Evolutionary conservation across 2,888 invertebrate species (phyloP).

Genomic region (Folsomia manolachei): DNA sequence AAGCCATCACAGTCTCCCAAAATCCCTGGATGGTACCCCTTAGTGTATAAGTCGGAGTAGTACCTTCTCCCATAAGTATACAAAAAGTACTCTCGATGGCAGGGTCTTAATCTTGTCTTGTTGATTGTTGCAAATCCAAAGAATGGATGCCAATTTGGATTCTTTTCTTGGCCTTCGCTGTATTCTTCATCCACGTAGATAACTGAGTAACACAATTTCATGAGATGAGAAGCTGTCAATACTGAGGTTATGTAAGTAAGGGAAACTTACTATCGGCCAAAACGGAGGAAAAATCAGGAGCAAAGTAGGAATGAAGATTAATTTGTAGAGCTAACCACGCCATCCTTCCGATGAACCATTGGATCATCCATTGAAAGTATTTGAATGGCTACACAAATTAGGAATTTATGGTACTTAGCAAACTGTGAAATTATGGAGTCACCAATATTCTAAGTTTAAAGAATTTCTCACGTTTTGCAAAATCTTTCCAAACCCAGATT

Average conservation of each 20-base stretch:
- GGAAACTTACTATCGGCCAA: constrained; percentile 42
- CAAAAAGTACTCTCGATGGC: constrained; percentile 64
- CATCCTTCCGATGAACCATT: constrained; percentile 49
- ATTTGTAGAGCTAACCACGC: constrained; percentile 45
- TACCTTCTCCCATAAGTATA: constrained; percentile 60
- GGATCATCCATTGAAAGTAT: constrained; percentile 49
- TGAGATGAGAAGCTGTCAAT: neutral
- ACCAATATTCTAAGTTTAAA: too few relatives aligned
- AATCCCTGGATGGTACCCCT: constrained; percentile 27
- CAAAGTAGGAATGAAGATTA: constrained; percentile 45
- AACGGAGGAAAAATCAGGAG: constrained; percentile 46
- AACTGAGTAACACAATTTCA: too few relatives aligned
- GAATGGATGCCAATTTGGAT: constrained; percentile 42
- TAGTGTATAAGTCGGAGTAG: constrained; percentile 55
- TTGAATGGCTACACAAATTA: constrained; percentile 46
- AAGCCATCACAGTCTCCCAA: constrained; percentile 28
- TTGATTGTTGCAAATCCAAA: constrained; percentile 54
- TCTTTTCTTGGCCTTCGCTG: constrained; percentile 38
- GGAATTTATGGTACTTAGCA: neutral
- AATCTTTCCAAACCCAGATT: constrained; percentile 45
- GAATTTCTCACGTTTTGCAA: constrained; percentile 34
- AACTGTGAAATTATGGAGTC: neutral
- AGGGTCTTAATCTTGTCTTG: constrained; percentile 71
- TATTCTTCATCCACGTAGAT: neutral
- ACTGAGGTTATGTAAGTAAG: neutral